Base-by-base conservation (phyloP, 2,888 invertebrate genomes). In the Hypolimnas misippus region DNA sequence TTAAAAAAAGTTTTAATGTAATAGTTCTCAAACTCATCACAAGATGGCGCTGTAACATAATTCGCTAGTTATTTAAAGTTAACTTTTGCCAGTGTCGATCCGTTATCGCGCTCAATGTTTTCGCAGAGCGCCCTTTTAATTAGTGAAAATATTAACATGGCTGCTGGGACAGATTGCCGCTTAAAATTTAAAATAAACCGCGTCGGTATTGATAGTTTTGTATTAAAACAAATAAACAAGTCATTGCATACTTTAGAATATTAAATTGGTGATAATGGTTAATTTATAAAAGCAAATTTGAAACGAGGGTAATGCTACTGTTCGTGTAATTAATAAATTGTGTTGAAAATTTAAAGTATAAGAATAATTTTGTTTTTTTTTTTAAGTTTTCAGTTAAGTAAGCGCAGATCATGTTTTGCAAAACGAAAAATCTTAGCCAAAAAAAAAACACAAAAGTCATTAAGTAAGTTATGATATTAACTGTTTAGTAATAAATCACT, bases 91-190 rank as follows among this genome's bases (percentile, higher is more conserved):
- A 73, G 66, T 63, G 61, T 61, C 38, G 57, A 44, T 65, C 56
- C 64, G 72, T 56, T 74, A 74, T 74, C 74, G 57, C 73, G 65
- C 49, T 21, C 57, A 75, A 67, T 87, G 88, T 86, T 87, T 83
- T 86, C 72, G 57, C 87, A 87, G 86, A 73, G 66, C 75, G 74
- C 78, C 80, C 79, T 83, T 83, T 83, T 86, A 86, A 86, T 86
- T 85, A 86, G 73, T 76, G 79, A 78, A 81, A 82, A 82, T 82
- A 79, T 81, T 77, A 57, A 63, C 49, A 49, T 25, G 49, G 49
- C 49, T 49, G 49, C 55, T 35, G 51, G 33, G 31, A 52, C 38
- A 49, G 57, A 57, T 57, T 54, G 31, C 19, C 10, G 58, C 35
- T 63, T 52, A 38, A 64, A 62, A 38, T 50, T 67, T 67, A 67